Evolutionary conservation across 2,888 invertebrate species (phyloP), one percentile per base, ranked within the genome.

Genomic region (Dasypogon diadema): DNA sequence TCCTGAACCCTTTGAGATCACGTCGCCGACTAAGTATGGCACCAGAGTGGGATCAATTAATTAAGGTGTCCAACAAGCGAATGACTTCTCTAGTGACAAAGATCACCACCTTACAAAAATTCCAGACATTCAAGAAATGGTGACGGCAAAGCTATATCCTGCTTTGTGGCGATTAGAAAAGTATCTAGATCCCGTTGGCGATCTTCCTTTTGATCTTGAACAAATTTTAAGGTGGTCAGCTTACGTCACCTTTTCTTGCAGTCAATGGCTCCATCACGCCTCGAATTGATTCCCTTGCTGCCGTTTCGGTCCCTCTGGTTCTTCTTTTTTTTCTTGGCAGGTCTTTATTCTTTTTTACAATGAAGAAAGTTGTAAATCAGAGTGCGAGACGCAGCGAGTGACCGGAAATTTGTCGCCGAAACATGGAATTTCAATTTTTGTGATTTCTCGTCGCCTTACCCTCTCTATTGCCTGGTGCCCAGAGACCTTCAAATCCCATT

Each of bases 401-500:
- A 80, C 81, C 82, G 81, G 81, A 81, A 81, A 80, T 79, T 78
- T 82, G 83, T 81, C 83, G 83, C 83, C 83, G 80, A 65, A 81
- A 76, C 81, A 81, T 81, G 82, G 82, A 82, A 83, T 82, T 82
- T 80, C 79, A 81, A 80, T 78, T 79, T 76, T 76, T 77, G 54
- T 77, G 68, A 77, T 75, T 72, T 55, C 60, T 76, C 26, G 77
- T 73, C 58, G 74, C 63, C 75, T 72, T 54, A 65, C 70, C 60
- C 22, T 46, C 22, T 46, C 10, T 10, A 21, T 26, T 26, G 16
- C 46, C 56, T 76, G 75, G 78, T 72, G 77, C 54, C 76, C 74
- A 68, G 21, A 76, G 77, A 78, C 77, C 63, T 78, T 34, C 46
- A 74, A 78, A 77, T 76, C 76, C 74, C 51, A 54, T 46, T 51